Base-by-base conservation (phyloP, 2,797 vertebrate species). In the Nyctibius grandis region DNA sequence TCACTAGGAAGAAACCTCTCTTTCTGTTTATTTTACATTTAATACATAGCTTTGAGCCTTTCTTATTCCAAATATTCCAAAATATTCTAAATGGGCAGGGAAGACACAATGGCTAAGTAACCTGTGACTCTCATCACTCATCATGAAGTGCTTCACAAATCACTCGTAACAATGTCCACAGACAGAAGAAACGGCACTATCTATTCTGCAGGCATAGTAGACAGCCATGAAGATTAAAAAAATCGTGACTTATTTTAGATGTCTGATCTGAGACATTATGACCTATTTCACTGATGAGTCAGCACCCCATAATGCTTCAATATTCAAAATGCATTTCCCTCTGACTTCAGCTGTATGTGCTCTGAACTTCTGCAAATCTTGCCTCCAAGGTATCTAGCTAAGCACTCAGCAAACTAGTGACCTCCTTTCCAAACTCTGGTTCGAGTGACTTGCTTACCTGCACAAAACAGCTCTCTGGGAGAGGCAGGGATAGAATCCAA, bases 61-160 rank as follows among this genome's bases (percentile, higher is more conserved):
- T 85, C 76, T 78, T 72, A 87, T 82, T 86, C 60, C 87, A 87
- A 78, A 72, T 75, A 94, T 44, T 87, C 47, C 29, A 69, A 74
- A 90, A 57, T 75, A 89, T 47, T 82, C 38, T 72, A 54, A 72
- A 47, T 1, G 76, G 73, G n/a, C 40, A 82, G 42, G 42, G 38
- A 95, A 91, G 77, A 90, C 72, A 95, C 85, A 91, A 95, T 81
- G 69, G 54, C 59, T 88, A 72, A 84, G 76, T 78, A 88, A 91
- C 73, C 47, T 47, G 38, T 76, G 50, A 76, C 50, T 93, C 69
- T 65, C 72, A 85, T n/a, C 61, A 68, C 26, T 77, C 69, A 79
- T 73, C 13, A 6, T 34, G 16, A 33, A 82, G 20, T 12, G 28
- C 59, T 73, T 89, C 75, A 81, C 57, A 64, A 53, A 88, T 83